Base-by-base conservation (phyloP, 2,888 invertebrate species). In the Sinhomidia bicolor region DNA sequence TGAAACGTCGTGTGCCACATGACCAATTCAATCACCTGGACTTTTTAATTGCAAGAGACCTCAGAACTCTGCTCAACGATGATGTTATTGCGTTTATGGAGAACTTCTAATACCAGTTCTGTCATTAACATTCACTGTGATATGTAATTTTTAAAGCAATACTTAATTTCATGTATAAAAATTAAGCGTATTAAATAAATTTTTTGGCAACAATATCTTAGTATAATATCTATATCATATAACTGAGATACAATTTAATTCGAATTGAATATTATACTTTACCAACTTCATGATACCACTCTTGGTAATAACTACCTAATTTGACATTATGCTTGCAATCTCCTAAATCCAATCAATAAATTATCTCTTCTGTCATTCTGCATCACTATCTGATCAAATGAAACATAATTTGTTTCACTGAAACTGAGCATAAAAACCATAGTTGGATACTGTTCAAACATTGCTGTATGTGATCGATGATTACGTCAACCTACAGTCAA, bases 21-120 rank as follows among this genome's bases (percentile, higher is more conserved):
- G 94, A 95, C 65, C 94, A 95, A 81, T 97, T 96, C 92, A 96
- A 96, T 93, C 97, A 97, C 92, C 94, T 96, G 14, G 96, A 97
- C 93, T 97, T 96, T 92, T 92, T 96, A 9, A 96, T 95, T 94
- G 96, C 95, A 0, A 94, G 94, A 9, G 95, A 96, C 92, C 96
- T 95, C 0, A 94, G 94, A 0, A 93, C 93, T 89, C 93, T 96
- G 10, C 95, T 96, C 1, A 96, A 96, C 92, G 88, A 93, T 85
- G 94, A 94, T 90, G 90, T 96, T 17, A 91, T 95, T 20, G 93
- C 94, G 26, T 76, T 76, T 44, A 74, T 84, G 84, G 54, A 51
- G 32, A 71, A 82, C 20, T 54, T 71, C 57, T 83, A 74, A 29
- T 10, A 10, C 68, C n/a, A n/a, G 7, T 36, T 7, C 36, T 36